A percentile compares a stretch with the other conserved stretches of the same genome.
Conservation (phyloP, 2,797 vertebrate genomes). For the Channallabes apus region DNA sequence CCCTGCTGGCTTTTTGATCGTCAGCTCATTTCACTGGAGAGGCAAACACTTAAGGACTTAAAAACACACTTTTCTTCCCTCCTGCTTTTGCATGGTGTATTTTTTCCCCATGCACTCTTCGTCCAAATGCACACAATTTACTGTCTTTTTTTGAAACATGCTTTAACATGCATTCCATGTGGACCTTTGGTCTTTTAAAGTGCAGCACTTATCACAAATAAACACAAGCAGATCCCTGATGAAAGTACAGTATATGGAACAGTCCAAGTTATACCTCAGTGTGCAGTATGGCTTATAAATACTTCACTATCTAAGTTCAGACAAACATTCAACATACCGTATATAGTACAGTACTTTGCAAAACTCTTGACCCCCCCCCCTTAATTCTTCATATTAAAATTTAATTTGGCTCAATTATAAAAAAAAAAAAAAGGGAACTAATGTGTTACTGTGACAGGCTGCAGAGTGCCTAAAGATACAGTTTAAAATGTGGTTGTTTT, state of each 20-base stretch:
- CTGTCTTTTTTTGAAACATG: not conserved
- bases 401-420: no score
- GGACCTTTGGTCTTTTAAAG: not conserved
- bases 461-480: no score
- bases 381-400: no score
- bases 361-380: no score
- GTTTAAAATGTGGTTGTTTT: no score
- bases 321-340: not conserved
- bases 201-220: not conserved
- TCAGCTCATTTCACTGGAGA: constrained; percentile 70
- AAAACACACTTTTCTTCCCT: constrained; percentile 55
- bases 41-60: constrained; percentile 67
- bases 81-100: not conserved
- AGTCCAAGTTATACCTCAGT: not conserved
- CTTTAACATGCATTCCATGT: not conserved
- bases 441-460: no score
- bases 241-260: no score
- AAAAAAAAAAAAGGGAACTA: no score
- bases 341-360: no score
- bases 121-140: not conserved
- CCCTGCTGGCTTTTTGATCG: constrained; percentile 46
- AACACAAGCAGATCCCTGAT: not conserved
- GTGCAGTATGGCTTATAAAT: not conserved
- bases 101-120: not conserved
- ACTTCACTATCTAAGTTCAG: no score